Evolutionary conservation across 2,888 invertebrate species (phyloP), one percentile per base, ranked within the genome.

Genomic region (Priocnemis perturbator): DNA sequence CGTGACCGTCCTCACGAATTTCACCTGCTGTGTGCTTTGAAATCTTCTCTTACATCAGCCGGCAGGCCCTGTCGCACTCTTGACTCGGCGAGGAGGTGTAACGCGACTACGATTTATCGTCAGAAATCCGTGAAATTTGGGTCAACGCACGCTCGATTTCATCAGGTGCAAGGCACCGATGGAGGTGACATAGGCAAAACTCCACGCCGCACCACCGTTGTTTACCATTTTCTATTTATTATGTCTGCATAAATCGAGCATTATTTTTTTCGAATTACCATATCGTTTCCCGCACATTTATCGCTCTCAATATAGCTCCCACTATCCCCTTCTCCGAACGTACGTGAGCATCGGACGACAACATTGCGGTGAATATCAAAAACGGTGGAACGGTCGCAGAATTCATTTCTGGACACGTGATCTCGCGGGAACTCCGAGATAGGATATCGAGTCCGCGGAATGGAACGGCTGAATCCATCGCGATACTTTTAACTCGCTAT

Each of bases 1-100:
- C 77, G 77, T 77, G 78, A 77, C 64, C 60, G 63, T 59, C 30
- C 67, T 70, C 75, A 73, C 67, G 73, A 62, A 47, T 30, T 70
- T 64, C 65, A 67, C 56, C 59, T 23, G 48, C 47, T 62, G 47
- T 60, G 44, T 63, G 68, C 52, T 20, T 52, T 20, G 30, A 61
- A 60, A 74, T 69, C 58, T 63, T 50, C 37, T 14, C 11, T 56
- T 66, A 47, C 61, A 57, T 58, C 37, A 56, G 55, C 15, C 17
- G 48, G 50, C 47, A 66, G 61, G 11, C 11, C 11, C 37, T 37
- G 37, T 11, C 56, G 57, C 55, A 23, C 57, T 37, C 58, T 62
- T 61, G 47, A 57, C 60, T 63, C 44, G 48, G 53, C 30, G 57
- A 48, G 52, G 58, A 30, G 21, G 11, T 45, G 63, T 53, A 45